Evolutionary conservation across 2,888 invertebrate genomes (phyloP).

Genomic region (Sympetrum striolatum): DNA sequence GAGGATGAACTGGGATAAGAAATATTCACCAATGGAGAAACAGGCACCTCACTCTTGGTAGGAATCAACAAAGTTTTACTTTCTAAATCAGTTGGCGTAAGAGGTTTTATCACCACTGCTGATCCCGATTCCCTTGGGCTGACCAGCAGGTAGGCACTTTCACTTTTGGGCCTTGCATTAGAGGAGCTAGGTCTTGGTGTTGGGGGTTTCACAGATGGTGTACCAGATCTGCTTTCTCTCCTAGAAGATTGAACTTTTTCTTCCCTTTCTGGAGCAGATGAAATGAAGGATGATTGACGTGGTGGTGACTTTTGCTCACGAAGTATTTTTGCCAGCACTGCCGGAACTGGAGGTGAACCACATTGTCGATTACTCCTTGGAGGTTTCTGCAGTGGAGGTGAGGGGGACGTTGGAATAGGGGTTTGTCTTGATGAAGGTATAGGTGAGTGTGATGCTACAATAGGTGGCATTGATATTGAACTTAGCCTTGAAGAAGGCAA

Average conservation of each 20-base stretch:
- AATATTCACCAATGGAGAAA: not conserved
- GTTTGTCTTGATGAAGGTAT: conserved; percentile 4
- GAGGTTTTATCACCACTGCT: not conserved
- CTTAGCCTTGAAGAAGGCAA: not conserved
- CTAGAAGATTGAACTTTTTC: not conserved
- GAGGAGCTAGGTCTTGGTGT: not conserved
- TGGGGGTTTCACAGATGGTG: not conserved
- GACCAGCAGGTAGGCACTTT: not conserved
- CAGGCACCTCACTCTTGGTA: not conserved
- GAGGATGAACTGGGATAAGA: not conserved
- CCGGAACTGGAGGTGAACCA: conserved; percentile 10
- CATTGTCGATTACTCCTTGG: not conserved
- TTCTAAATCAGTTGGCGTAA: not conserved
- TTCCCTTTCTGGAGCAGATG: not conserved
- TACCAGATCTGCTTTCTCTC: not conserved
- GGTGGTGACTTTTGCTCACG: conserved; percentile 27
- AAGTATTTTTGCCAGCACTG: not conserved
- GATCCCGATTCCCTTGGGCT: not conserved
- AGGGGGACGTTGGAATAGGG: not conserved
- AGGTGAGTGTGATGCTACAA: not conserved
- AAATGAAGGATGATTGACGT: conserved; percentile 12
- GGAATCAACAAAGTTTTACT: not conserved
- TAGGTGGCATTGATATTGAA: not conserved
- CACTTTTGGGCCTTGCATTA: not conserved
- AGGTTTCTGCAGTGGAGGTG: not conserved